phyloP scores from a whole-genome alignment of 1,140 invertebrate genomes.

The Anadara kagoshimensis region DNA sequence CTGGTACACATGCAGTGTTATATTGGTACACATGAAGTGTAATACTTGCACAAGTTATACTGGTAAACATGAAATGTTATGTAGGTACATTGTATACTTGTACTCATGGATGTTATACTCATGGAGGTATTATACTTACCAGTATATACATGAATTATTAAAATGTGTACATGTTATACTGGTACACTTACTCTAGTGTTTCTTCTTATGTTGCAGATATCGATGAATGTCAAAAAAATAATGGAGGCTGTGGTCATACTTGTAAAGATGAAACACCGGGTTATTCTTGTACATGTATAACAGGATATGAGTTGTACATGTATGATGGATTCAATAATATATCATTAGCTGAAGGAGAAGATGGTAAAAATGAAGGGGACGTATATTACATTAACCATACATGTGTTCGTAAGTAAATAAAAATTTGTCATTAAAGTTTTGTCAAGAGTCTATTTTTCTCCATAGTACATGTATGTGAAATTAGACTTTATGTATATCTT shows the following conservation, averaged over 20 bases:
- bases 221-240: constrained; percentile 23
- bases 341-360: neutral
- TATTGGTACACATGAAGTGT: too few species aligned
- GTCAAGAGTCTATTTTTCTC: neutral
- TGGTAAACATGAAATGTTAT: too few species aligned
- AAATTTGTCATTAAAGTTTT: neutral
- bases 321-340: constrained; percentile 79
- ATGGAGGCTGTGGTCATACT: constrained; percentile 26
- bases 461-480: neutral
- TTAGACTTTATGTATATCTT: neutral
- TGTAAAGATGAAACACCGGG: constrained; percentile 9
- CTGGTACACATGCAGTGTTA: too few species aligned
- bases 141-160: too few species aligned
- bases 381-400: constrained; percentile 5
- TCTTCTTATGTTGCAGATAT: constrained; percentile 36
- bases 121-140: too few species aligned
- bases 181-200: too few species aligned
- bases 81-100: too few species aligned
- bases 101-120: too few species aligned
- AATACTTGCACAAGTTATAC: too few species aligned
- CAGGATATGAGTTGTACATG: constrained; percentile 92
- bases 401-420: neutral
- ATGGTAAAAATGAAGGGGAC: neutral
- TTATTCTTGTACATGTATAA: constrained; percentile 91
- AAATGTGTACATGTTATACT: too few species aligned